Evolutionary conservation across 2,797 vertebrate genomes (phyloP).

Genomic region (Notolepis coatsorum): DNA sequence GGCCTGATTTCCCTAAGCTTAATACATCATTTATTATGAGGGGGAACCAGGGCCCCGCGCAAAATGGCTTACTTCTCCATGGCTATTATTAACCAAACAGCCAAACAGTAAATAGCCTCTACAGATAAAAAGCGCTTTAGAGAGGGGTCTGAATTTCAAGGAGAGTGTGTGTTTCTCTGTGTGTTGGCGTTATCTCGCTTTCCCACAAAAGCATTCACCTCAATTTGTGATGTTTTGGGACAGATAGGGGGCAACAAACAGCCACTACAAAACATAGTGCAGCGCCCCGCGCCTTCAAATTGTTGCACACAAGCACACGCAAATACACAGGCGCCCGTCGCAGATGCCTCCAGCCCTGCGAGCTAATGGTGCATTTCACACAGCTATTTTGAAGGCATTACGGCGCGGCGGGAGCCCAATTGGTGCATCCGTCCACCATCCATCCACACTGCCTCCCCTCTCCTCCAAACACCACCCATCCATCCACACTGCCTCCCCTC

Average conservation of each 20-base stretch:
- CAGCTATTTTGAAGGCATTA: conserved; percentile 59
- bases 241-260: background rate
- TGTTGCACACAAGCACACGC: background rate
- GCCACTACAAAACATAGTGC: conserved; percentile 9
- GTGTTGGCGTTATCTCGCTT: conserved; percentile 9
- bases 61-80: conserved; percentile 13
- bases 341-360: conserved; percentile 18
- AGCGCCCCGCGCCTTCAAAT: conserved; percentile 3
- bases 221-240: conserved; percentile 21
- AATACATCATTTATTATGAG: conserved; percentile 19
- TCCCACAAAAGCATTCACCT: conserved; percentile 9
- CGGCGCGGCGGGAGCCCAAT: conserved; percentile 48
- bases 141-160: background rate
- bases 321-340: background rate
- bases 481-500: background rate
- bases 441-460: conserved; percentile 20
- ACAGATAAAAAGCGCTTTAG: conserved; percentile 14
- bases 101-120: conserved; percentile 17
- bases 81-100: conserved; percentile 15
- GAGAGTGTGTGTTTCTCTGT: background rate
- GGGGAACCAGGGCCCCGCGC: background rate
- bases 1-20: conserved; percentile 17
- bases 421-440: conserved; percentile 53
- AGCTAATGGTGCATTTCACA: conserved; percentile 61
- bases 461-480: conserved; percentile 5